Base-by-base conservation (phyloP, 2,113 vertebrate genomes). In the Oncorhynchus nerka region DNA sequence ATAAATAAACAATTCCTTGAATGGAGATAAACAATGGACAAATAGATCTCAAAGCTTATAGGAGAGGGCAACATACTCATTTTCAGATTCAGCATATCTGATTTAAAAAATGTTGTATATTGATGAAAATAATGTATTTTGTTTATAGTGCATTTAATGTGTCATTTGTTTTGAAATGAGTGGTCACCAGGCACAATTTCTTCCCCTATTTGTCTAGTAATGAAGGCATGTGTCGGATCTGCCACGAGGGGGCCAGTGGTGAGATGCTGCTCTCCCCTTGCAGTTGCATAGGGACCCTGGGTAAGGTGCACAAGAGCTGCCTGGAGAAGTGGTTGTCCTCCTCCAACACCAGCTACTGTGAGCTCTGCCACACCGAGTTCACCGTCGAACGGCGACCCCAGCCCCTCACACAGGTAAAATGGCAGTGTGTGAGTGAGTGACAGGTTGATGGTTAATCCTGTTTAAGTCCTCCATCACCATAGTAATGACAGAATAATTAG, bases 291-390 rank as follows among this genome's bases (percentile, higher is more conserved):
- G 97, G 97, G 67, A 99, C 97, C 0, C 87, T 99, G 89, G 97
- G 97, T 1, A 95, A 97, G n/a, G 97, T 99, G 89, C 97, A 99
- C 94, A 97, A 96, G 90, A 99, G 96, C 93, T 99, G 97, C 86
- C 93, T 99, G 92, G 97, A 99, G 90, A 97, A 95, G 87, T 99
- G 97, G 97, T 94, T 99, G 34, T 99, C 97, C 24, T 99, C 97
- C 30, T 99, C 97, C 79, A 98, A 99, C 94, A 99, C 97, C 88
- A 99, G 96, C 92, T 99, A 97, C 93, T 99, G 97, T 76, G 97
- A 99, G 91, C 95, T 99, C 78, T 99, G 97, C 90, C 97, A 98
- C 93, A 98, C 97, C 4, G 96, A 98, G 89, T 99, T 99, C 84
- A 96, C 95, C 11, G 95, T 98, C 76, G 97, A 99, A 88, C 94